Evolutionary conservation across 2,888 invertebrate species (phyloP), one percentile per base, ranked within the genome.

Genomic region (Drosophila niveifrons): DNA sequence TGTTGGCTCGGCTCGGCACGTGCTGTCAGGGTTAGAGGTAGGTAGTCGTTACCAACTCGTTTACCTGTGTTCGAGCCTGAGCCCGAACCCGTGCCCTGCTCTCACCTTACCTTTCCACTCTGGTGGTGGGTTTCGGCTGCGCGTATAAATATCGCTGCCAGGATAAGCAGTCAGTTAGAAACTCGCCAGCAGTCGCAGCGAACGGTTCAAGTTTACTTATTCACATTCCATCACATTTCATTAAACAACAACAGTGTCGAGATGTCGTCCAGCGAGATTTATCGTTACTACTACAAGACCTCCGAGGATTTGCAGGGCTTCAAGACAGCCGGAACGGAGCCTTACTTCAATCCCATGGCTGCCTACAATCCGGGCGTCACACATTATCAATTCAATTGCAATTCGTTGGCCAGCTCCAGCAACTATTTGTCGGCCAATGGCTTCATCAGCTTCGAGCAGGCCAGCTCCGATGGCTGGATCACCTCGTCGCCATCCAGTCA

Each of bases 381-480:
- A 23, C 89, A 85, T 23, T 89, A 87, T 47, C 85, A 90, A 9
- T 88, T 87, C 70, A 90, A 88, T 67, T 79, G 88, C 69, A 87
- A 87, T 17, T 57, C 86, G 3, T 52, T 89, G 74, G 83, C 82
- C 46, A 75, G 59, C 29, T 72, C 88, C 36, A 85, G 72, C 58
- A 90, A 85, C 47, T 90, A 84, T 53, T 58, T 91, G 64, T 80
- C 90, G 1, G 64, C 78, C 58, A 88, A 90, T 66, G 92, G 92
- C 47, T 92, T 91, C 72, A 89, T 92, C 55, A 90, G 84, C n/a
- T 91, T 91, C 46, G 91, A 91, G 75, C 92, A 92, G 64, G 90
- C 92, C 52, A 92, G 91, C 29, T 92, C 92, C 2, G 93, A 92
- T 80, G 93, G 93, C 56, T 92, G 92, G 93, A 90, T 92, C 69